Evolutionary conservation across 2,888 invertebrate genomes (phyloP).

Genomic region (Cybosia mesomella): DNA sequence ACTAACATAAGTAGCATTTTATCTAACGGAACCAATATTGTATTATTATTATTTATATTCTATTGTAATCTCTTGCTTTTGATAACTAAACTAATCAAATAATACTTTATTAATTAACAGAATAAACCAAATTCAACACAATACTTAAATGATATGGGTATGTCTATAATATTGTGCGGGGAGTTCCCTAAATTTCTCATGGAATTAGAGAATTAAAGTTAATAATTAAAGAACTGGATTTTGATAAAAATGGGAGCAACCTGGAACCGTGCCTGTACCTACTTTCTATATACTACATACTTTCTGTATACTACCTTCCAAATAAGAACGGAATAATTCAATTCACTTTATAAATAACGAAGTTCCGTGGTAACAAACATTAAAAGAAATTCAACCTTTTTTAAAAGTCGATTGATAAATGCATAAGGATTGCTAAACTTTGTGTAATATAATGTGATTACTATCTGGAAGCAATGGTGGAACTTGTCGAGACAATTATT

Average conservation of each 20-base stretch:
- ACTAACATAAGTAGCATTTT: background rate
- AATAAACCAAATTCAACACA: background rate
- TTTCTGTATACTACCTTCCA: too few species aligned
- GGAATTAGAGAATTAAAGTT: too few species aligned
- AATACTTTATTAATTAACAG: background rate
- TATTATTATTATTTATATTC: background rate
- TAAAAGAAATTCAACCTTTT: background rate
- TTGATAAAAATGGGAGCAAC: background rate
- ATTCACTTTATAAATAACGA: too few species aligned
- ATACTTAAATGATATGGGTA: background rate
- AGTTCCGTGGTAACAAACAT: too few species aligned
- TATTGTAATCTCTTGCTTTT: background rate
- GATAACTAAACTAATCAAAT: background rate
- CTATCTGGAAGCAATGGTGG: background rate
- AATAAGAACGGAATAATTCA: too few species aligned
- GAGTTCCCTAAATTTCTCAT: background rate
- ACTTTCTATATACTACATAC: too few species aligned
- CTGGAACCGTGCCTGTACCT: too few species aligned
- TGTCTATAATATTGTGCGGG: too few species aligned
- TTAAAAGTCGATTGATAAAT: background rate
- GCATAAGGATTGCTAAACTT: background rate
- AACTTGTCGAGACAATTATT: slow-evolving; percentile 1
- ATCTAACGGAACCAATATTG: background rate
- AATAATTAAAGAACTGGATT: background rate
- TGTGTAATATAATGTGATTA: background rate